Base-by-base conservation (phyloP, 2,113 vertebrate genomes). In the Mastomys natalensis region DNA sequence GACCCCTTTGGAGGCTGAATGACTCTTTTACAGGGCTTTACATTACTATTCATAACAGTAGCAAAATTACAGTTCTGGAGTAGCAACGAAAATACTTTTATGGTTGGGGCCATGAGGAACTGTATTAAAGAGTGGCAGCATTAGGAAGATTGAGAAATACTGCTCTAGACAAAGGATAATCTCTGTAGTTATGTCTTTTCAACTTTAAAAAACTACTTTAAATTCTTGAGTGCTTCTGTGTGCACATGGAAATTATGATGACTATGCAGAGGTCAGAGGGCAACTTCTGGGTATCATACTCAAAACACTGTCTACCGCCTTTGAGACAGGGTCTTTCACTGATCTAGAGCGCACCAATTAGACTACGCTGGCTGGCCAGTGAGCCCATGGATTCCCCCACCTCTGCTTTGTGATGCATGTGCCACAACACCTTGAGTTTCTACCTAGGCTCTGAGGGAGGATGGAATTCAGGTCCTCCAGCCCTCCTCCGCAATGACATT, bases 171-270 rank as follows among this genome's bases (percentile, higher is more conserved):
- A 43, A 62, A 64, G 58, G 87, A 84, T 84, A 93, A 78, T 55
- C 26, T 62, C 53, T 16, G 80, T 10, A 60, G 16, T 72, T 93
- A 21, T 85, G 95, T 91, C 87, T 73, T 82, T 82, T 40, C 37
- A 82, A 81, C 78, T 81, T 81, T 24, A 81, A 81, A 80, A 78
- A 80, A 92, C 12, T 40, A 93, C 53, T 86, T 78, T 26, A 68
- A 95, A 77, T 31, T 87, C 87, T 17, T 40, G 60, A 66, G 58
- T 66, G n/a, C 16, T 31, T 37, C 10, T 22, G 43, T 15, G 31
- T 51, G 45, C 4, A 51, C 17, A 48, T 68, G 64, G 8, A 21
- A 51, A 66, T 55, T 60, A 34, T 37, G 43, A 87, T 87, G 40
- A 45, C 6, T 68, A 45, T 68, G 85, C 11, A 37, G 45, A 68